Evolutionary conservation across 2,797 vertebrate genomes (phyloP), one percentile per base, ranked within the genome.

Genomic region (Naso thynnoides): DNA sequence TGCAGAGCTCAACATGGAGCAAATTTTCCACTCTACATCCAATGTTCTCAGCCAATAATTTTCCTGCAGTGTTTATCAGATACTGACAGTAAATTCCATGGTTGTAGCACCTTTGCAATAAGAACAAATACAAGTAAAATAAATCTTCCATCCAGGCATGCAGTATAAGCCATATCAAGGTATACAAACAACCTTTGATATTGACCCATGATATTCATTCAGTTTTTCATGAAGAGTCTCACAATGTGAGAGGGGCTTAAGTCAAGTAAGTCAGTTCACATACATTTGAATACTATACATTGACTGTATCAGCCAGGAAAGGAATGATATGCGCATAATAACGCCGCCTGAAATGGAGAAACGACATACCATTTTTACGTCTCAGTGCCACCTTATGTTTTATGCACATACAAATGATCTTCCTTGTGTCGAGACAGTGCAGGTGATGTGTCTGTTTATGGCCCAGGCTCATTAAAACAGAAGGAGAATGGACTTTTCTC

Each of bases 381-480:
- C 60, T 83, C 57, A 16, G 67, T 59, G 26, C 63, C 52, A 70
- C 53, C 78, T 75, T 62, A 77, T 89, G 77, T 86, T 84, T 91
- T 85, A 91, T 92, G 90, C 84, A 86, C 89, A 88, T 88, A 81
- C 24, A 79, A 84, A 92, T 89, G 62, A 82, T 70, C 14, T 44
- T 86, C 64, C 54, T 62, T 4, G n/a, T 81, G 79, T 73, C 29
- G 31, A 82, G 69, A 79, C 60, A 63, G 79, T 64, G 59, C 68
- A 84, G 76, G 59, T 86, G 86, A 89, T 75, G 63, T 78, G 85
- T 73, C 76, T 83, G 77, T 82, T 86, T 80, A 76, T 73, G 70
- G 65, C 67, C 55, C 36, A 45, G n/a, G 47, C 82, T 90, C 88
- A 90, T 92, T 92, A 92, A 86, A 92, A 75, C 24, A 47, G 68